Conservation (phyloP, 1,140 invertebrate species). For the Listronotus oregonensis region DNA sequence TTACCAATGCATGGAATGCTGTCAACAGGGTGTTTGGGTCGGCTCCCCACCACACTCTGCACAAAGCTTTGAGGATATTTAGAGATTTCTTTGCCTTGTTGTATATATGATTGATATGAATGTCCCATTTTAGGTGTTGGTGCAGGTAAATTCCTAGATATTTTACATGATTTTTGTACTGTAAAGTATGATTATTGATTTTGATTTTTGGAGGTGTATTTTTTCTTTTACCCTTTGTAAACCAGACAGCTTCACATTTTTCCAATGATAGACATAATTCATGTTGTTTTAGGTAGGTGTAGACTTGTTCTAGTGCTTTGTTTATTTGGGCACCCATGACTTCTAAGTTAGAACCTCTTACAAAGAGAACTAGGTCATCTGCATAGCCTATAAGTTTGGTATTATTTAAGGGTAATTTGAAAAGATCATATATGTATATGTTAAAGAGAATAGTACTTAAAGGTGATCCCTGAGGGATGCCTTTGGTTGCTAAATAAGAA, state of each 20-base stretch:
- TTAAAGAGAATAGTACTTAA: constrained; percentile 7
- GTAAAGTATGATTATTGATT: neutral
- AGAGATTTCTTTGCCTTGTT: constrained; percentile 9
- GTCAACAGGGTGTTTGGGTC: constrained; percentile 16
- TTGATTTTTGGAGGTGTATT: no score
- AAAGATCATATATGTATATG: constrained; percentile 3
- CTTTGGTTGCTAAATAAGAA: constrained; percentile 1
- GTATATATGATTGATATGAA: constrained; percentile 1
- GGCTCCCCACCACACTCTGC: constrained; percentile 19
- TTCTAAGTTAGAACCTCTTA: constrained; percentile 2
- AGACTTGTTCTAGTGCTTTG: neutral
- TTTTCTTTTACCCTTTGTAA: no score
- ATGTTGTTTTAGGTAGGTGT: constrained; percentile 4
- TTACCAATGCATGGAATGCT: neutral
- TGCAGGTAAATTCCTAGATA: constrained; percentile 1
- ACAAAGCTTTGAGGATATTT: constrained; percentile 18
- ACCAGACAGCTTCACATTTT: constrained; percentile 5
- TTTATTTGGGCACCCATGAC: constrained; percentile 9
- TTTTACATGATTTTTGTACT: constrained; percentile 11
- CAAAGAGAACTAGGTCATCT: constrained; percentile 1
- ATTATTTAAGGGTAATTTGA: constrained; percentile 1
- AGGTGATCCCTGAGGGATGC: constrained; percentile 10
- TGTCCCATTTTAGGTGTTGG: constrained; percentile 14
- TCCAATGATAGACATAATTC: neutral
- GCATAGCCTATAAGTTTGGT: constrained; percentile 3